A percentile compares a stretch with the other conserved stretches of the same genome.
Evolutionary conservation across 2,113 vertebrate species (phyloP).

Genomic region (Anas platyrhynchos): DNA sequence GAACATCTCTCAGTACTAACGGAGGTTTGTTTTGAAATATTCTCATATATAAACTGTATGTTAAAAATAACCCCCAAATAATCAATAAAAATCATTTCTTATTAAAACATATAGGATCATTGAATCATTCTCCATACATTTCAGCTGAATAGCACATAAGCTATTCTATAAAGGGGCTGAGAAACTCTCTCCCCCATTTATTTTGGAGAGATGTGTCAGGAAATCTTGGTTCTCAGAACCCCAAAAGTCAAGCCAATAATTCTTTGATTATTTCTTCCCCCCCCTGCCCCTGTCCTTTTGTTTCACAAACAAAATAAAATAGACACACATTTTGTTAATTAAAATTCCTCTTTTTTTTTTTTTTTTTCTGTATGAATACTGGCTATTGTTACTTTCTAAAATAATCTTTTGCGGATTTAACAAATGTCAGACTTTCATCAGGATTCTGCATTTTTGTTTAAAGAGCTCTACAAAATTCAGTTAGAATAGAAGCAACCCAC

Average conservation of each 20-base stretch:
- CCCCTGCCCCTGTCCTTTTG: background rate
- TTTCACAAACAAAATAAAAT: slow-evolving; percentile 58
- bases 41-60: background rate
- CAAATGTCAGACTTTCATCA: slow-evolving; percentile 56
- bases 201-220: background rate
- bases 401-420: slow-evolving; percentile 68
- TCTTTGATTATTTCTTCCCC: background rate
- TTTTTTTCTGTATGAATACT: slow-evolving; percentile 33
- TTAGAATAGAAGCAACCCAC: slow-evolving; percentile 35
- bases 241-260: slow-evolving; percentile 29
- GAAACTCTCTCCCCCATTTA: background rate
- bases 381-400: slow-evolving; percentile 61
- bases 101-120: background rate
- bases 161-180: background rate
- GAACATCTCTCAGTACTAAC: background rate
- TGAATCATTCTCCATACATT: background rate
- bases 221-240: background rate
- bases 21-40: background rate
- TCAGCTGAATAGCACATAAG: background rate
- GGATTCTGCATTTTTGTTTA: slow-evolving; percentile 48
- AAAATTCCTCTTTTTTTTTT: slow-evolving; percentile 27
- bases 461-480: slow-evolving; percentile 24
- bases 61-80: background rate
- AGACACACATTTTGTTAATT: slow-evolving; percentile 66
- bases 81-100: background rate